Percentiles rank a stretch among this genome's conserved stretches.
phyloP scores from a whole-genome alignment of 2,888 invertebrate genomes.

The Rhodophaea formosa region DNA sequence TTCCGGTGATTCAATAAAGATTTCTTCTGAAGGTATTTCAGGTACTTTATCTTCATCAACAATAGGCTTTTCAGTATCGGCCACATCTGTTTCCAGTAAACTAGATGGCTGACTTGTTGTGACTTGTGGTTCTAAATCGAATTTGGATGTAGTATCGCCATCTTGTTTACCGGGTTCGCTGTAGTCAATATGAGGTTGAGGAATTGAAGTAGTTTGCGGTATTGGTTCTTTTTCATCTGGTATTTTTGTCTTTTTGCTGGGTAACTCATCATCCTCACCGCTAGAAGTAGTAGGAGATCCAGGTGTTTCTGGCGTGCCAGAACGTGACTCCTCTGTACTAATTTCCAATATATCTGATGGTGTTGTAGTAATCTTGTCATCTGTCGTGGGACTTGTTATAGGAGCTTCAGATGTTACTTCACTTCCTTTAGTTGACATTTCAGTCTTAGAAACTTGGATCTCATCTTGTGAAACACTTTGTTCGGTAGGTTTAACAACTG shows the following conservation, averaged over 20 bases:
- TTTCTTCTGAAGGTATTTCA: constrained; percentile 6
- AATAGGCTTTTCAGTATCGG: constrained; percentile 9
- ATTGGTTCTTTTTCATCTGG: not conserved
- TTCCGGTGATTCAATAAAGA: constrained; percentile 10
- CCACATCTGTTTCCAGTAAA: constrained; percentile 20
- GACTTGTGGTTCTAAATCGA: not conserved
- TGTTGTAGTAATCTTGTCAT: constrained; percentile 3
- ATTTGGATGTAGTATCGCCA: not conserved
- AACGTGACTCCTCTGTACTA: not conserved
- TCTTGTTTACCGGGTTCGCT: not conserved
- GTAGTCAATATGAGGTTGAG: not conserved
- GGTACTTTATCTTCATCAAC: constrained; percentile 6
- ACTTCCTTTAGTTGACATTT: not conserved
- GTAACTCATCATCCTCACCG: not conserved
- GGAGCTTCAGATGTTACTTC: not conserved
- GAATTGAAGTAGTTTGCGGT: not conserved
- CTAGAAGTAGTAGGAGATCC: constrained; percentile 1
- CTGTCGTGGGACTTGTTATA: not conserved
- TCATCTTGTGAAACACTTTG: not conserved
- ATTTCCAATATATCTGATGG: not conserved
- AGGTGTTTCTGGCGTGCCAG: not conserved
- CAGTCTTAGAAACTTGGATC: not conserved
- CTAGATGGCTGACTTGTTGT: not conserved
- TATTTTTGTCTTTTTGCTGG: not conserved
- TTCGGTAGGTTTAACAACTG: not conserved